Evolutionary conservation across 1,140 invertebrate genomes (phyloP).

Genomic region (Drosophila persimilis): DNA sequence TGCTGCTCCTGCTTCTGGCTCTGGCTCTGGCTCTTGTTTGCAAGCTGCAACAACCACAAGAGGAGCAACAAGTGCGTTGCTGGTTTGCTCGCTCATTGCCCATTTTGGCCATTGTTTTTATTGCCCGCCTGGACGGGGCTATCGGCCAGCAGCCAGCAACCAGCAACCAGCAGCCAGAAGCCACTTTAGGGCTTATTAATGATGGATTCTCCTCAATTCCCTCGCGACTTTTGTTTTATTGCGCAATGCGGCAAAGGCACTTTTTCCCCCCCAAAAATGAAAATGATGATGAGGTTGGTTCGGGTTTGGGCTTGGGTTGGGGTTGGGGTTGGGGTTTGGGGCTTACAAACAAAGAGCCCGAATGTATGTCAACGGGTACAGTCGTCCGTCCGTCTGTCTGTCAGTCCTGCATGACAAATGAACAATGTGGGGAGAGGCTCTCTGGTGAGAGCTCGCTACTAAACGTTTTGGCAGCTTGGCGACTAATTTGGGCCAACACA

Average conservation of each 20-base stretch:
- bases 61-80: constrained; percentile 58
- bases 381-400: constrained; percentile 24
- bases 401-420: constrained; percentile 70
- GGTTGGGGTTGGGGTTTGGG: constrained; percentile 6
- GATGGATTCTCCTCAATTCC: constrained; percentile 79
- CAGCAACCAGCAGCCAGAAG: constrained; percentile 7
- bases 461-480: constrained; percentile 77
- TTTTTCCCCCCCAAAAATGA: constrained; percentile 14
- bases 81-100: constrained; percentile 61
- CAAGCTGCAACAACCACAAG: constrained; percentile 63
- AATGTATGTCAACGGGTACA: constrained; percentile 74
- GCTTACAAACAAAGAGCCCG: constrained; percentile 48
- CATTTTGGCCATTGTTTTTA: constrained; percentile 78
- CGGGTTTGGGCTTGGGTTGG: background rate
- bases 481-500: constrained; percentile 70
- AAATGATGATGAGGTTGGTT: constrained; percentile 1
- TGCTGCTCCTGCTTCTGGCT: constrained; percentile 24
- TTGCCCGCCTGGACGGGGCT: constrained; percentile 70
- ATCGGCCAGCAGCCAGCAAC: constrained; percentile 31
- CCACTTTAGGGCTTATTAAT: constrained; percentile 82
- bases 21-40: constrained; percentile 44
- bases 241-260: constrained; percentile 54
- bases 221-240: constrained; percentile 64
- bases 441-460: constrained; percentile 64
- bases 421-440: constrained; percentile 48